A percentile compares a stretch with the other conserved stretches of the same genome.
Evolutionary conservation across 2,888 invertebrate genomes (phyloP).

Genomic region (Orthosia cruda): DNA sequence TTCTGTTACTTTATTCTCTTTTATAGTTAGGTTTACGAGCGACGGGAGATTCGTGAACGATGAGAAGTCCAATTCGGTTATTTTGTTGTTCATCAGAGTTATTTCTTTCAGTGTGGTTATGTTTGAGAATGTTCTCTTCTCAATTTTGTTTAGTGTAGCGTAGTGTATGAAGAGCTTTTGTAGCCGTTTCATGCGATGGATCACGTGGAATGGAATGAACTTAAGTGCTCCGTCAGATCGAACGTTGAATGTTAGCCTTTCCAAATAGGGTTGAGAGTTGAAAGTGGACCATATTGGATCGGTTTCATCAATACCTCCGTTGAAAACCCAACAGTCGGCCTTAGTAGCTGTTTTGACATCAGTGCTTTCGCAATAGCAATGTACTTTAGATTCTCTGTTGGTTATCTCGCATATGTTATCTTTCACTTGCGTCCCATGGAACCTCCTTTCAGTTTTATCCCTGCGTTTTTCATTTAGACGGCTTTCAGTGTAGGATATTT

Average conservation of each 20-base stretch:
- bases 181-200: slow-evolving; percentile 93
- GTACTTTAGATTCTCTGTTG: slow-evolving; percentile 91
- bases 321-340: slow-evolving; percentile 96
- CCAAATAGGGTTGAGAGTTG: slow-evolving; percentile 93
- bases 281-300: slow-evolving; percentile 95
- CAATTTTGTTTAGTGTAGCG: slow-evolving; percentile 94
- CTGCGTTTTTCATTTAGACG: slow-evolving; percentile 91
- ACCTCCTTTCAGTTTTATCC: slow-evolving; percentile 89
- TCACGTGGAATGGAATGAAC: slow-evolving; percentile 94
- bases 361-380: slow-evolving; percentile 93
- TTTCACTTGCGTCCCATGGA: slow-evolving; percentile 84
- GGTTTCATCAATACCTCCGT: slow-evolving; percentile 93
- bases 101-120: slow-evolving; percentile 94
- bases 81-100: slow-evolving; percentile 94
- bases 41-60: slow-evolving; percentile 95
- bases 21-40: slow-evolving; percentile 94
- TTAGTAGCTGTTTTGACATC: slow-evolving; percentile 92
- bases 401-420: slow-evolving; percentile 92
- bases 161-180: slow-evolving; percentile 94
- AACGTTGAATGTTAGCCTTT: slow-evolving; percentile 94
- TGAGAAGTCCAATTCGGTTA: slow-evolving; percentile 93
- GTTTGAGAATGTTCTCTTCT: slow-evolving; percentile 95
- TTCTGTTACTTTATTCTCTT: slow-evolving; percentile 95
- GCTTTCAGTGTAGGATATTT: slow-evolving; percentile 91
- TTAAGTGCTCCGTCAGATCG: slow-evolving; percentile 93